Base-by-base conservation (phyloP, 2,113 vertebrate species). In the Pithys albifrons region DNA sequence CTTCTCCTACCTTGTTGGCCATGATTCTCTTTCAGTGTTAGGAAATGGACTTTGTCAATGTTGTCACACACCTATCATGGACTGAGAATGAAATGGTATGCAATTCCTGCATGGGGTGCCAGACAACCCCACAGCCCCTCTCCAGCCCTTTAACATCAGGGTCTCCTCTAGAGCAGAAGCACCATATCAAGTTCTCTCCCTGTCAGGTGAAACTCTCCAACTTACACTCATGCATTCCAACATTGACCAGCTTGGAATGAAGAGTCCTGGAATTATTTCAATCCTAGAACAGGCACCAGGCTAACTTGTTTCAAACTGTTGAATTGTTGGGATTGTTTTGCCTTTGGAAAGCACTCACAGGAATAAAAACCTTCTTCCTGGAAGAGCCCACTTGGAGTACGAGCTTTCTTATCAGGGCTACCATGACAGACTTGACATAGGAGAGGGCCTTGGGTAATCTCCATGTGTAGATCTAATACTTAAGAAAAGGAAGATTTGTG, bases 101-200 rank as follows among this genome's bases (percentile, higher is more conserved):
- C 17, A 58, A 43, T 4, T 29, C 3, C n/a, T 55, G 4, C 35
- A 35, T 0, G 2, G 10, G 6, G 4, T 71, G 19, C 18, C 52
- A 69, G 54, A 45, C 10, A 87, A 4, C 2, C 4, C 52, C 28
- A 10, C 10, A 58, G 19, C 1, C 12, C 19, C 43, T 65, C 27
- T 61, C 35, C 55, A 77, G 17, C 13, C 69, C 33, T 84, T 19
- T 46, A 73, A 1, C 31, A 39, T 20, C 57, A 62, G 31, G 24
- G 7, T 33, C 4, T 49, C 7, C 16, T 64, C 41, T 67, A 28
- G 4, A 37, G 39, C 12, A 78, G 33, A 72, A 71, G 12, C 2
- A 3, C 3, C 5, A 11, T 20, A 16, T 8, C 19, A 74, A 85
- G 9, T 64, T 85, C 16, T 46, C 14, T 54, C 22, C 20, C 48